Evolutionary conservation across 2,888 invertebrate genomes (phyloP).

Genomic region (Pachliopta kotzebuea): DNA sequence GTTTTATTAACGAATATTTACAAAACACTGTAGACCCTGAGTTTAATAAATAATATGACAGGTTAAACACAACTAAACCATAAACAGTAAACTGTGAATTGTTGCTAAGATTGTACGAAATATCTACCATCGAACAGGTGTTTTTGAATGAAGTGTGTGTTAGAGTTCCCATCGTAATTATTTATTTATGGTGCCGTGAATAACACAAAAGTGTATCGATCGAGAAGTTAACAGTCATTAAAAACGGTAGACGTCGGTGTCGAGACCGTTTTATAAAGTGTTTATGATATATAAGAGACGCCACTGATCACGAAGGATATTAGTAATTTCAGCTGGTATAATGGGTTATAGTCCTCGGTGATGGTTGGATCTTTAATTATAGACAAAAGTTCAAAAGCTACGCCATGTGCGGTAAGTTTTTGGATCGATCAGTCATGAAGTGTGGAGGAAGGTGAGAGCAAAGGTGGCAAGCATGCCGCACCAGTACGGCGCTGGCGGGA

Average conservation of each 20-base stretch:
- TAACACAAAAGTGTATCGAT: conserved; percentile 76
- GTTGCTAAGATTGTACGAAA: conserved; percentile 84
- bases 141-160: conserved; percentile 85
- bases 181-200: conserved; percentile 71
- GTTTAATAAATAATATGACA: conserved; percentile 33
- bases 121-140: conserved; percentile 87
- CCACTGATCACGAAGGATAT: conserved; percentile 37
- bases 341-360: conserved; percentile 37
- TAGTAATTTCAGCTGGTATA: conserved; percentile 29
- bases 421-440: conserved; percentile 48
- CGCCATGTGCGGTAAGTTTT: conserved; percentile 38
- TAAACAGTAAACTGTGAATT: conserved; percentile 39
- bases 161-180: conserved; percentile 75
- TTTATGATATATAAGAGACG: conserved; percentile 40
- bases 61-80: conserved; percentile 37
- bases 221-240: conserved; percentile 35
- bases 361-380: conserved; percentile 31
- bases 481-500: conserved; percentile 86
- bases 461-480: conserved; percentile 86
- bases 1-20: conserved; percentile 40
- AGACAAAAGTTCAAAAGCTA: conserved; percentile 43
- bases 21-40: conserved; percentile 33
- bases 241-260: conserved; percentile 27
- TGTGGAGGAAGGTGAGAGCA: conserved; percentile 60
- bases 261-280: conserved; percentile 29